Base-by-base conservation (phyloP, 1,140 invertebrate species). In the Dermatophagoides farinae region DNA sequence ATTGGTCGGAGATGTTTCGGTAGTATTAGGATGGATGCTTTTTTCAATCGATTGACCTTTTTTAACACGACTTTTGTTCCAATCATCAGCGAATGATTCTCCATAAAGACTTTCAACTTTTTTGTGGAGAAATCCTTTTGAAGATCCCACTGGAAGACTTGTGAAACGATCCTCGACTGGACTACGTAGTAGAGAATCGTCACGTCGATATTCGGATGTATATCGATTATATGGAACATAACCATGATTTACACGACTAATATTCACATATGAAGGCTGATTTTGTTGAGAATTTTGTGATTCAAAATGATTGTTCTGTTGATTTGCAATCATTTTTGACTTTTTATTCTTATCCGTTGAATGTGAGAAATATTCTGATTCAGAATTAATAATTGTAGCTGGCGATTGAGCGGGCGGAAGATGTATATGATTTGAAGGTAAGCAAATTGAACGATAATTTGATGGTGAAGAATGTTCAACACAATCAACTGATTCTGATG, bases 241-340 rank as follows among this genome's bases (percentile, higher is more conserved):
- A 11, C 88, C 88, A 73, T 84, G 88, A 31, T 90, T 85, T 18
- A 85, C 86, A 70, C 87, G 88, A 53, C 87, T 85, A 54, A 91
- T 73, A 67, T 83, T 84, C 49, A 91, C 72, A 70, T 91, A 91
- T 57, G 85, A 88, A 0, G 86, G 87, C 67, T 65, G 31, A 58
- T 46, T n/a, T 66, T 63, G 53, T 14, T 44, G 53, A 9, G 37
- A 25, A 20, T 41, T 31, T 57, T 23, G 31, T 14, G 14, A 38
- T 20, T 12, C 37, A 31, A 57, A 18, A 23, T 55, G 53, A 16
- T 55, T 55, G 53, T 31, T 31, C 31, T 31, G 31, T 31, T 31
- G 31, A 31, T 31, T 31, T 31, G 31, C 31, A 31, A 31, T 31
- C 31, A 31, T 31, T 31, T 31, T 31, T 31, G n/a, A 44, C 18